A percentile compares a stretch with the other conserved stretches of the same genome.
Evolutionary conservation across 2,113 vertebrate species (phyloP).

Genomic region (Pluvianellus socialis): DNA sequence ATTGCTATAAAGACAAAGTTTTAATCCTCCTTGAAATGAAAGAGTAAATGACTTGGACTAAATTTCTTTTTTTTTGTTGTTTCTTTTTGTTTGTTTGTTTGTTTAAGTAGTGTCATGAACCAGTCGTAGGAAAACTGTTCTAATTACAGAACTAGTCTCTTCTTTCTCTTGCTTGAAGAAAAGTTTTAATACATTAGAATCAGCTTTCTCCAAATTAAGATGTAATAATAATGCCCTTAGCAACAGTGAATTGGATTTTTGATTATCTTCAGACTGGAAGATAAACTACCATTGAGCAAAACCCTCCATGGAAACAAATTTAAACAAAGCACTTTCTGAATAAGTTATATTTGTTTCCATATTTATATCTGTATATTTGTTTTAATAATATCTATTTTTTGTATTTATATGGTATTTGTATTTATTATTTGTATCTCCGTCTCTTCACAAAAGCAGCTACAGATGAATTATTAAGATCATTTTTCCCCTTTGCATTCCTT

Average conservation of each 20-base stretch:
- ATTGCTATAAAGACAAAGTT: neutral
- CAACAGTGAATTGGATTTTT: neutral
- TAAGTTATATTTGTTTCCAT: neutral
- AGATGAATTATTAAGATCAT: neutral
- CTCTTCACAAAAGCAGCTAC: neutral
- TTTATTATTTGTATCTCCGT: neutral
- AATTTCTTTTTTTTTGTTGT: neutral
- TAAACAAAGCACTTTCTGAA: neutral
- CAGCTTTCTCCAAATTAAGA: constrained; percentile 31
- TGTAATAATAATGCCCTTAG: constrained; percentile 10
- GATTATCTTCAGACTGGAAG: neutral
- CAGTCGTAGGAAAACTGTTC: neutral
- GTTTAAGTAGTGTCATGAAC: neutral
- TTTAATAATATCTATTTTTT: neutral
- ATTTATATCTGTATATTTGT: neutral
- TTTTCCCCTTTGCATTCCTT: neutral
- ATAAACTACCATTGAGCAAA: neutral
- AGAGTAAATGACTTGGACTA: neutral
- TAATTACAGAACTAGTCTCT: neutral
- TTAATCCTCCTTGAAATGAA: neutral
- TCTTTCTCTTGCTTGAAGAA: neutral
- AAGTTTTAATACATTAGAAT: neutral
- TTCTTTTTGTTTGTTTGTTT: neutral
- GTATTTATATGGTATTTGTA: neutral
- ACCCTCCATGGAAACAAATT: neutral